Percentiles rank a stretch among this genome's conserved stretches.
Evolutionary conservation across 2,113 vertebrate genomes (phyloP).

Genomic region (Sakesphorus luctuosus): DNA sequence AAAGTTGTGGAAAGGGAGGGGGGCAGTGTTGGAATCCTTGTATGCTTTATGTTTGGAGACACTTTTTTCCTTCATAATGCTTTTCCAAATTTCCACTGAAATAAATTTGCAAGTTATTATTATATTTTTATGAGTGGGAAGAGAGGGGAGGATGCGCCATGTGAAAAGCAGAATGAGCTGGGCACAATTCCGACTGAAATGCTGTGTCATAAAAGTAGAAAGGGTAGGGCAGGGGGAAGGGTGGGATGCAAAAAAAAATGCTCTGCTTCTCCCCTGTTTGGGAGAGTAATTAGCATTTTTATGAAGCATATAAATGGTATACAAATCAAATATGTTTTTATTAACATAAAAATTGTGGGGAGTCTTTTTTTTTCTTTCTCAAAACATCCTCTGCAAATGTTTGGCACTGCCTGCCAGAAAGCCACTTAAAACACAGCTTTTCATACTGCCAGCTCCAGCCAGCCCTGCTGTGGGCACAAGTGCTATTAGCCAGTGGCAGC

Average conservation of each 20-base stretch:
- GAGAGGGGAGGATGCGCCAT: neutral
- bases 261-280: neutral
- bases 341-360: neutral
- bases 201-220: conserved; percentile 34
- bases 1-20: conserved; percentile 13
- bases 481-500: neutral
- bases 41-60: neutral
- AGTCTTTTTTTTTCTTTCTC: neutral
- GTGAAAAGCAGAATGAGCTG: neutral
- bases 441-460: neutral
- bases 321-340: conserved; percentile 33
- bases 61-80: neutral
- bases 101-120: conserved; percentile 21
- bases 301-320: neutral
- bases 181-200: neutral
- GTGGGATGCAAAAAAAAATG: neutral
- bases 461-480: neutral
- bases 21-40: neutral
- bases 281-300: conserved; percentile 33
- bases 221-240: neutral
- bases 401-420: conserved; percentile 20
- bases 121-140: conserved; percentile 26
- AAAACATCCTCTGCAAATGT: conserved; percentile 38
- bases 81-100: conserved; percentile 56
- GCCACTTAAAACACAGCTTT: conserved; percentile 21